Evolutionary conservation across 2,888 invertebrate genomes (phyloP).

Genomic region (Biston stratarius): DNA sequence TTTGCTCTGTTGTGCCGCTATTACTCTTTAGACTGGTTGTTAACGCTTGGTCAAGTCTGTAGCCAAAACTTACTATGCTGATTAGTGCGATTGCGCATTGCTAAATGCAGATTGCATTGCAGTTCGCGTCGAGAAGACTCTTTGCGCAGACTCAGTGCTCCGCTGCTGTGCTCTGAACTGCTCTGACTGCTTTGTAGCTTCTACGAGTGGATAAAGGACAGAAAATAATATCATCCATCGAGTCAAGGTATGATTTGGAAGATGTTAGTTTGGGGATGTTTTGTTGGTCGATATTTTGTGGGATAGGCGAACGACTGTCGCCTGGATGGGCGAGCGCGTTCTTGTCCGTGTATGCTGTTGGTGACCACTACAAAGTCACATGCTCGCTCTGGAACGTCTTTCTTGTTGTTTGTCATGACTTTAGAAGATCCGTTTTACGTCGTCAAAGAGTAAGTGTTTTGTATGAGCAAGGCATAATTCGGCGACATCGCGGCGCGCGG

Average conservation of each 20-base stretch:
- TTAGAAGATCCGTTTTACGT: slow-evolving; percentile 99
- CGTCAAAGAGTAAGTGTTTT: slow-evolving; percentile 96
- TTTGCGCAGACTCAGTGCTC: slow-evolving; percentile 6
- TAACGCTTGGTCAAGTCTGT: too few species aligned
- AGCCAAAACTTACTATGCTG: too few species aligned
- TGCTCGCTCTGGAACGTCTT: slow-evolving; percentile 62
- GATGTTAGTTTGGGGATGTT: slow-evolving; percentile 30
- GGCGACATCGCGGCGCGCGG: not conserved
- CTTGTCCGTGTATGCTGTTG: slow-evolving; percentile 49
- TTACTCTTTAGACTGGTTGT: too few species aligned
- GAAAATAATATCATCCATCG: slow-evolving; percentile 71
- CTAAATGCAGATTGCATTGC: not conserved
- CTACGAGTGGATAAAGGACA: slow-evolving; percentile 74
- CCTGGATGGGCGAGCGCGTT: slow-evolving; percentile 59
- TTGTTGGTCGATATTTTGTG: slow-evolving; percentile 77
- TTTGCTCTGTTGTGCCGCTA: too few species aligned
- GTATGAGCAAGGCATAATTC: not conserved
- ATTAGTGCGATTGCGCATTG: not conserved
- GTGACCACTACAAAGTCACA: slow-evolving; percentile 59
- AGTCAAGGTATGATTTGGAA: slow-evolving; percentile 63
- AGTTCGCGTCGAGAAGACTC: not conserved
- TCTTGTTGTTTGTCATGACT: slow-evolving; percentile 93
- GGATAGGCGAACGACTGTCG: slow-evolving; percentile 70
- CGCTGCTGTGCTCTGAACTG: slow-evolving; percentile 40
- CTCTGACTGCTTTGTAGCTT: slow-evolving; percentile 52